Percentiles rank a stretch among this genome's conserved stretches.
Conservation (phyloP, 2,113 vertebrate species). For the Dicrurus megarhynchus region DNA sequence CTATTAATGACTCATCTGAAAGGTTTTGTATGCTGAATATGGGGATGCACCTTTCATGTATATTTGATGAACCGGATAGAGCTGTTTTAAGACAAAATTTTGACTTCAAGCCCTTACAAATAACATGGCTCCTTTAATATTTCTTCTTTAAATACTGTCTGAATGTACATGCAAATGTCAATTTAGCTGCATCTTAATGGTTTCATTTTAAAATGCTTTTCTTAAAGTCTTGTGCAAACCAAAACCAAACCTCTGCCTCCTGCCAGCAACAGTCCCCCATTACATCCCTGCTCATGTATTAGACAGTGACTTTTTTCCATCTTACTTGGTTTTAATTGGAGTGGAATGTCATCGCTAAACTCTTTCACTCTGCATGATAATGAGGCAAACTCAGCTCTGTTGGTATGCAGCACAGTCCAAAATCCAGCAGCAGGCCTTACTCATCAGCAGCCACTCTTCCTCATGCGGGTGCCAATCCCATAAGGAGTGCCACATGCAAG, state of each 20-base stretch:
- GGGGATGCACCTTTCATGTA: neutral
- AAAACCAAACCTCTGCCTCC: neutral
- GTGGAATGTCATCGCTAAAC: neutral
- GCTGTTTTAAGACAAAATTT: neutral
- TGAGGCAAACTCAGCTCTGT: neutral
- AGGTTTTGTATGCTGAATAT: neutral
- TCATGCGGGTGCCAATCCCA: neutral
- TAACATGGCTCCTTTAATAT: neutral
- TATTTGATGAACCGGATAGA: neutral
- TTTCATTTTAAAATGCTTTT: neutral
- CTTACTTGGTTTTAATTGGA: neutral
- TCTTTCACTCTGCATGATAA: neutral
- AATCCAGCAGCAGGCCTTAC: conserved; percentile 17
- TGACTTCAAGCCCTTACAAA: neutral
- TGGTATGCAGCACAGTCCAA: neutral
- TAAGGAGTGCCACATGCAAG: neutral
- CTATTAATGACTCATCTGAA: neutral
- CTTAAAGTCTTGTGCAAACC: neutral
- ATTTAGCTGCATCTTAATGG: neutral
- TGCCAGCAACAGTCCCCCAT: neutral
- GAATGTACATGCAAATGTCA: neutral
- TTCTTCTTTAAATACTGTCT: neutral
- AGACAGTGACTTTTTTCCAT: neutral
- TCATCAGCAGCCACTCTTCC: neutral
- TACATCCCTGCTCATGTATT: neutral